A percentile compares a stretch with the other conserved stretches of the same genome.
These are phyloP conservation scores for Cepaea hortensis DNA, from an alignment of 2,888 invertebrate genomes.

Conservation along the genomic window DNA sequence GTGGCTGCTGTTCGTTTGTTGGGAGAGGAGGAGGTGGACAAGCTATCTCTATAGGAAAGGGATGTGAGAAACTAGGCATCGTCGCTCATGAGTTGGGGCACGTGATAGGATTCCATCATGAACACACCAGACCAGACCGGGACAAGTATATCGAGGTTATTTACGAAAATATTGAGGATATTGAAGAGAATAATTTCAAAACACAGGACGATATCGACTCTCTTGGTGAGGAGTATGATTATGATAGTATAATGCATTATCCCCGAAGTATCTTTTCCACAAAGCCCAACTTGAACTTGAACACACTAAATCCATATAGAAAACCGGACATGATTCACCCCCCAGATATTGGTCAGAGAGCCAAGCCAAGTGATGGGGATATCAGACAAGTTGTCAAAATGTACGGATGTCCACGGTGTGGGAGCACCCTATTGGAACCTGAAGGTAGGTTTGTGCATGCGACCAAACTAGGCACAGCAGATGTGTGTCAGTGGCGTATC, in stretches of 20 bases:
- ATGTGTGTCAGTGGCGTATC: constrained; percentile 94
- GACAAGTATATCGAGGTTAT: constrained; percentile 90
- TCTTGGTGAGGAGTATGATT: constrained; percentile 94
- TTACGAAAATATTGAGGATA: constrained; percentile 95
- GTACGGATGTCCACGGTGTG: constrained; percentile 95
- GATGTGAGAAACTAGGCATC: constrained; percentile 99
- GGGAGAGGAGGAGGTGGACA: constrained; percentile 95
- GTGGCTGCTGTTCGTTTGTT: constrained; percentile 98
- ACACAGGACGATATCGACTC: constrained; percentile 98
- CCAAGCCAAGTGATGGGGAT: constrained; percentile 95
- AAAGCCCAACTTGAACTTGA: constrained; percentile 76
- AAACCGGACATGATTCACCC: constrained; percentile 76
- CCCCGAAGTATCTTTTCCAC: constrained; percentile 98
- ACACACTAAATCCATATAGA: constrained; percentile 80
- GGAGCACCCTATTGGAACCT: constrained; percentile 79
- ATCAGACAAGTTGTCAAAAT: constrained; percentile 97
- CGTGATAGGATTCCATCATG: constrained; percentile 99
- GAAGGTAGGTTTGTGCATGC: constrained; percentile 69
- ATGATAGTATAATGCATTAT: constrained; percentile 99
- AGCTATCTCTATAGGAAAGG: constrained; percentile 95
- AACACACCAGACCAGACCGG: constrained; percentile 97
- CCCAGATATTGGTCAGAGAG: constrained; percentile 89
- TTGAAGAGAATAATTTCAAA: constrained; percentile 99
- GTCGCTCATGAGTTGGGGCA: constrained; percentile 97
- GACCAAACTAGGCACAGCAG: constrained; percentile 57